Base-by-base conservation (phyloP, 92 coral and sea anemone species). In the Paragorgia papillata region DNA sequence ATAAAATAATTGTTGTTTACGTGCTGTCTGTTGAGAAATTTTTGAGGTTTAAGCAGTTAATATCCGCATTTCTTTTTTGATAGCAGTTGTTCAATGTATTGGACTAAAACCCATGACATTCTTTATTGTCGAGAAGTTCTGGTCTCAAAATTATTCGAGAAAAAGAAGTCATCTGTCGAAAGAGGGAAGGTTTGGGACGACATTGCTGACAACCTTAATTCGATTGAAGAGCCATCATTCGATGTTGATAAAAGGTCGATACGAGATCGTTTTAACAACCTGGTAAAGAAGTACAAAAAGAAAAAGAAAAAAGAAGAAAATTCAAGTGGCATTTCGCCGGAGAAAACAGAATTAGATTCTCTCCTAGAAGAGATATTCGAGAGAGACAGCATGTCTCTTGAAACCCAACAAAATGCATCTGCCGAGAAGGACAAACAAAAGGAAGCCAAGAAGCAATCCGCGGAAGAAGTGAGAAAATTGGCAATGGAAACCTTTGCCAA, bases 81-180 rank as follows among this genome's bases (percentile, higher is more conserved):
- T 15, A 6, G 53, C 53, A 46, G 62, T 56, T 56, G 28, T 56
- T 25, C 71, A 76, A 71, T 84, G 88, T 65, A 84, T 28, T 85
- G 85, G 89, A 74, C 85, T 13, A 79, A 63, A 27, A 61, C 50
- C 18, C 89, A 85, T 57, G 89, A 85, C 56, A 57, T 74, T 18
- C 17, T 56, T 29, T 80, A 74, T 46, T 75, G 77, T 31, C 53
- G 62, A 48, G 82, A 85, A 27, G 79, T 74, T 80, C 66, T 80
- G 28, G 82, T 80, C 17, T 18, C 73, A 9, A 83, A 61, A 5
- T 76, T 84, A 8, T 81, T 66, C 56, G 73, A 83, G 41, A 29
- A 22, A 22, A 56, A 56, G 17, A 56, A 22, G 33, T 22, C 30
- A 28, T 56, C 62, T 22, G 62, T 28, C 7, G 82, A 85, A 58